Base-by-base conservation (phyloP, 2,888 invertebrate species). In the Cyclophora punctaria region DNA sequence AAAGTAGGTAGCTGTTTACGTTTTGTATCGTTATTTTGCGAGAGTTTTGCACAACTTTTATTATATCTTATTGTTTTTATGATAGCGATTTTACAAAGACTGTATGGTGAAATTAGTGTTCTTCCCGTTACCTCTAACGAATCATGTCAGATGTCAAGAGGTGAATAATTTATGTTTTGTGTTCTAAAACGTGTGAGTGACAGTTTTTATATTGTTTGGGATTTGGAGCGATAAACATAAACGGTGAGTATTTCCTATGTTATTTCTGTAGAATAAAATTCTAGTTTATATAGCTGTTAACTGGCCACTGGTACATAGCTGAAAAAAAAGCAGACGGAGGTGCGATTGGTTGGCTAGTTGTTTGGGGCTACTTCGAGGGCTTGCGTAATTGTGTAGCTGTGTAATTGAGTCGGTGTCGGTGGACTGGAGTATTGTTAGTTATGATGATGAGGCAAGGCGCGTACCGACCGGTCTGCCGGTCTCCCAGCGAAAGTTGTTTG, bases 1-100 rank as follows among this genome's bases (percentile, higher is more conserved):
- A 88, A 83, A 83, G 84, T 74, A 78, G 84, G 84, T 81, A 80
- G 85, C 80, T 88, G 87, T 87, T 88, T 88, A 86, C 79, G 83
- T 87, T 88, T 88, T 86, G 82, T 85, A 84, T 80, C 68, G 77
- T 78, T 86, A 81, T 83, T 85, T 87, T 85, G 82, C 84, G 84
- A 85, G 83, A 74, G 79, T 84, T 85, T 87, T 82, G 78, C 80
- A 73, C 70, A 78, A 80, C 75, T 86, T 86, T 87, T 86, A 78
- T 78, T 80, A 83, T 72, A 75, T 73, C 71, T 69, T 84, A 83
- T 82, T 85, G 75, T 85, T 85, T 87, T 80, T 83, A 81, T 80
- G 75, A 72, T 73, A 73, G 68, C 72, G 68, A 70, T 81, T 79
- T 82, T 84, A 78, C 71, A 70, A 69, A 62, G 63, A 73, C 64